These are phyloP conservation scores for Agapornis roseicollis DNA, from an alignment of 2,113 vertebrate genomes.

Conservation along the genomic window DNA sequence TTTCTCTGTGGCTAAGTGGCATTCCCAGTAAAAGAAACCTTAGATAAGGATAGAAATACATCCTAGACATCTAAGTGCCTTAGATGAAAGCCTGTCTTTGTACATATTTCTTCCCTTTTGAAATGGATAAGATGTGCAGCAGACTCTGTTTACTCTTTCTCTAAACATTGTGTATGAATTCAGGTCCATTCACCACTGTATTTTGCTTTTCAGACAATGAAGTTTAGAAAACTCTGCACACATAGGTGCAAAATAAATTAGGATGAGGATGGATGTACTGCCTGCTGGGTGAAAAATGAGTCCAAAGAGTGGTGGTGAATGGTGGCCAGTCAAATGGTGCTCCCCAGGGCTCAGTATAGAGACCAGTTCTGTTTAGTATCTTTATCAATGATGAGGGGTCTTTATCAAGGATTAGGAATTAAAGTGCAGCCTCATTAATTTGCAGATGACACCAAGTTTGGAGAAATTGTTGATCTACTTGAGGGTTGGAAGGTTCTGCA, in stretches of 20 bases:
- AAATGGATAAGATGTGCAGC: background rate
- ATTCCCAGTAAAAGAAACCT: background rate
- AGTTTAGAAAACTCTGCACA: background rate
- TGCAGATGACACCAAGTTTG: background rate
- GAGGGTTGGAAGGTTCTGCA: background rate
- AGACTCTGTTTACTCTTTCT: background rate
- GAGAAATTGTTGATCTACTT: background rate
- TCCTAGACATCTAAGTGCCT: background rate
- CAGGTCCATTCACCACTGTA: background rate
- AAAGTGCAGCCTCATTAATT: background rate
- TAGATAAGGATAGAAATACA: background rate
- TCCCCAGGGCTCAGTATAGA: background rate
- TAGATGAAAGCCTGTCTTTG: background rate
- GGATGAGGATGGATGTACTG: background rate
- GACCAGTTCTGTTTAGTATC: background rate
- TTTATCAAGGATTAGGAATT: background rate
- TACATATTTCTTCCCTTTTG: background rate
- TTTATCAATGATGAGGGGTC: background rate
- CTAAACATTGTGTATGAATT: background rate
- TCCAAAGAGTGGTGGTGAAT: background rate
- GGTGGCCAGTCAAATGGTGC: background rate
- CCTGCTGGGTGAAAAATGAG: background rate
- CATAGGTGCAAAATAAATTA: background rate
- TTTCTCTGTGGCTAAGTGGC: background rate
- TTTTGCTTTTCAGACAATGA: background rate